Conservation (phyloP, 2,113 vertebrate species). For the Numenius arquata region DNA sequence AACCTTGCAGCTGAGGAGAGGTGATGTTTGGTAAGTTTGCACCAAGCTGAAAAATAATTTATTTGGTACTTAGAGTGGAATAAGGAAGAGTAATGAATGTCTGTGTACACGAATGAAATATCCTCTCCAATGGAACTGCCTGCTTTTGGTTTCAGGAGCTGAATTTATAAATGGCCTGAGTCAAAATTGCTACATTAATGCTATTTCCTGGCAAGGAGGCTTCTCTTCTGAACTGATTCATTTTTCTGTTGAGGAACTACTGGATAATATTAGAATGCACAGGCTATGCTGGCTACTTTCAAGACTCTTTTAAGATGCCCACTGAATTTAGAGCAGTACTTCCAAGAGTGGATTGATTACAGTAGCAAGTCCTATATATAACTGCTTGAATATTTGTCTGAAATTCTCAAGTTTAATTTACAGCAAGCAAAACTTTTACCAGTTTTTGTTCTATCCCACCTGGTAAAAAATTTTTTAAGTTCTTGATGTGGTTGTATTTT, state of each 20-base stretch:
- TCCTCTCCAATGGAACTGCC: background rate
- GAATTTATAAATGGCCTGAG: background rate
- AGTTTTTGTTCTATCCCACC: background rate
- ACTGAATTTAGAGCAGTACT: background rate
- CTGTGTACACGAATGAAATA: background rate
- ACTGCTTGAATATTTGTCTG: background rate
- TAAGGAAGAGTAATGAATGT: background rate
- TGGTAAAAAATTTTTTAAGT: background rate
- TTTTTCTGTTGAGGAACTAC: slow-evolving; percentile 20
- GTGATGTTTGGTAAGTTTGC: background rate
- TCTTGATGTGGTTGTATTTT: background rate
- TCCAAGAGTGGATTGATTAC: background rate
- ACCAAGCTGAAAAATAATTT: background rate
- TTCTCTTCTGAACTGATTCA: background rate
- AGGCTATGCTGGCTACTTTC: background rate
- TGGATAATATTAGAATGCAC: background rate
- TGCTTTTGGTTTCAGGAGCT: background rate
- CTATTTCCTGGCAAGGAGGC: background rate
- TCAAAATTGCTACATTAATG: background rate
- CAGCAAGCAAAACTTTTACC: background rate
- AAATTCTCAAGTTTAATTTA: background rate
- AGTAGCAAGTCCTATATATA: background rate
- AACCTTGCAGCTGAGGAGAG: background rate
- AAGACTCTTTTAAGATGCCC: background rate
- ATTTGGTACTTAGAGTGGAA: background rate